A percentile compares a stretch with the other conserved stretches of the same genome.
These are phyloP conservation scores for Todus mexicanus DNA, from an alignment of 2,797 vertebrate genomes.

Conservation along the genomic window DNA sequence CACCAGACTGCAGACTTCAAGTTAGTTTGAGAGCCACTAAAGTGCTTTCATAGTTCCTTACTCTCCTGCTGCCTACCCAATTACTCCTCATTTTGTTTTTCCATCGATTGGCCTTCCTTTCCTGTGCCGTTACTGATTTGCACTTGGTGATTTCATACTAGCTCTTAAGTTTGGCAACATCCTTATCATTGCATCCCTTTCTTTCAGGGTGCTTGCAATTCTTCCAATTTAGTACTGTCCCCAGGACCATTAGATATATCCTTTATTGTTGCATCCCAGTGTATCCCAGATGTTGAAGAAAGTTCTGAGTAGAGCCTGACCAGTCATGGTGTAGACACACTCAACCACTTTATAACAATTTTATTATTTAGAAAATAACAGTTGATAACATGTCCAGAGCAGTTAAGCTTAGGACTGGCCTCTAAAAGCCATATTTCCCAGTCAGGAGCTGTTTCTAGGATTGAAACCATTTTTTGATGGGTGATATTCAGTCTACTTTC, in stretches of 20 bases:
- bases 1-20: neutral
- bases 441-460: neutral
- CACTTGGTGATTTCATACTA: neutral
- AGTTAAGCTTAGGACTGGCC: neutral
- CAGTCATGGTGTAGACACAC: neutral
- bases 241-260: neutral
- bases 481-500: neutral
- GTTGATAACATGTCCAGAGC: neutral
- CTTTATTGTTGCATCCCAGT: neutral
- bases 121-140: neutral
- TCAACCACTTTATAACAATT: neutral
- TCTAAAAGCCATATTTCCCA: neutral
- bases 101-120: neutral
- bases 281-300: neutral
- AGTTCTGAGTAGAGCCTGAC: neutral
- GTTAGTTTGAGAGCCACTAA: neutral
- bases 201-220: neutral
- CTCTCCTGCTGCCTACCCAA: neutral
- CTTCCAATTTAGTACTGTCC: neutral
- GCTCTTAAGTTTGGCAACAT: neutral
- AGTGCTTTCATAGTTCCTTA: neutral
- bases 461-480: neutral
- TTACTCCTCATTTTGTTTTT: neutral
- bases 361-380: neutral
- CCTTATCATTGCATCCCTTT: neutral